Evolutionary conservation across 2,888 invertebrate species (phyloP), one percentile per base, ranked within the genome.

Genomic region (Oxytorus armatus): DNA sequence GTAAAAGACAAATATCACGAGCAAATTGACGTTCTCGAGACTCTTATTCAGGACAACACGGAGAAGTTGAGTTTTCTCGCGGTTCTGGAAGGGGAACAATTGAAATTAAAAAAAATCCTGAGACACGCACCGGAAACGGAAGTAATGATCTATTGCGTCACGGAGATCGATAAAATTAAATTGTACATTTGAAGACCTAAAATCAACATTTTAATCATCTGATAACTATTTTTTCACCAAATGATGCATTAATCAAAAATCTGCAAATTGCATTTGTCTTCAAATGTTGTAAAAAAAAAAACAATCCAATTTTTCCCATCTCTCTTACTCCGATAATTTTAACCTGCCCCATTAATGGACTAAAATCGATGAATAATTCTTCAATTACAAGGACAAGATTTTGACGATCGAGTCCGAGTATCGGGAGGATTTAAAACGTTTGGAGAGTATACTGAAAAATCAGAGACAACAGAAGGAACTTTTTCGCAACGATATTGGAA

Each of bases 41-140:
- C 90, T 74, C 89, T 92, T 29, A 92, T 94, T 1, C 92, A 93
- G 79, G 92, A 92, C 36, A 94, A 94, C 81, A 94, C 94, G 0
- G 92, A 93, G 74, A 93, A 93, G 80, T 83, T 94, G 36, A 94
- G 94, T 85, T 90, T 95, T 14, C 81, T 94, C 4, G 92, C 93
- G 0, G 89, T 94, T n/a, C 89, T 95, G 29, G 93, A 93, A 53
- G 93, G 93, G 63, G 94, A 95, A 83, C 93, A 93, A 82, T 90
- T 92, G 1, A 92, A 93, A 68, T 85, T 95, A n/a, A 86, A 88
- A 1, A 92, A 92, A 53, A 75, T 93, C 3, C 83, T 94, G 11
- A 88, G 89, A 14, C 82, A 87, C 23, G 49, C 66, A 36, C 74
- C 85, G 8, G 76, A 85, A 57, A 84, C 88, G 0, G 84, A 89